These are phyloP conservation scores for Lontra canadensis DNA, from an alignment of 2,113 vertebrate species.

Conservation along the genomic window DNA sequence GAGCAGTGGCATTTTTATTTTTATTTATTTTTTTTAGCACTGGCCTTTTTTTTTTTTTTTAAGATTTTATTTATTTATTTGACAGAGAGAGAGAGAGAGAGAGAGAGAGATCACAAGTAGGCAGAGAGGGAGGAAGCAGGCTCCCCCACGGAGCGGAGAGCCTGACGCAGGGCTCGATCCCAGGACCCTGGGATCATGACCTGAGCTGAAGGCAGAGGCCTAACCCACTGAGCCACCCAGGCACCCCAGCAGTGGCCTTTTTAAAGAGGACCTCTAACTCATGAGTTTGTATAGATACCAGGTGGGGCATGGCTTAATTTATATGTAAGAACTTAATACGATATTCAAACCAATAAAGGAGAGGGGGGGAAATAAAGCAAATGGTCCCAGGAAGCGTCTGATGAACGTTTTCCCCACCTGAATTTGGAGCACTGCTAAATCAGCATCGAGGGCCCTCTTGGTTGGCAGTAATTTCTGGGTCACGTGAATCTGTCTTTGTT, in stretches of 20 bases:
- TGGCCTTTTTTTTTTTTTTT: background rate
- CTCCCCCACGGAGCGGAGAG: too few species aligned
- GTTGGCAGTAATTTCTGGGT: constrained; percentile 81
- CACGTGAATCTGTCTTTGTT: constrained; percentile 86
- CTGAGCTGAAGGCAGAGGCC: too few species aligned
- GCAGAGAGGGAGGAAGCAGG: too few species aligned
- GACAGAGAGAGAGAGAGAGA: too few species aligned
- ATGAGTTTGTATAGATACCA: background rate
- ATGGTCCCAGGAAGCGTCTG: background rate
- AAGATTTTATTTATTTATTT: too few species aligned
- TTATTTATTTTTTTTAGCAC: too few species aligned
- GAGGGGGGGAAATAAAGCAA: background rate
- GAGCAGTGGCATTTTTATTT: background rate
- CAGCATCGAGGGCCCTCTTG: constrained; percentile 84
- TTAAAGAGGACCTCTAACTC: background rate
- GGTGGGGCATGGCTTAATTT: background rate
- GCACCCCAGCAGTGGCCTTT: background rate
- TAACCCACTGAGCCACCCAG: too few species aligned
- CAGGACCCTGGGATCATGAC: too few species aligned
- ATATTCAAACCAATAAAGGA: background rate
- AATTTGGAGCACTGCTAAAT: constrained; percentile 86
- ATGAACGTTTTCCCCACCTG: constrained; percentile 84
- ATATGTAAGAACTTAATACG: background rate
- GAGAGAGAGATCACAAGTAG: too few species aligned
- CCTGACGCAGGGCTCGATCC: too few species aligned